Conservation (phyloP, 2,888 invertebrate genomes). For the Microctonus brassicae region DNA sequence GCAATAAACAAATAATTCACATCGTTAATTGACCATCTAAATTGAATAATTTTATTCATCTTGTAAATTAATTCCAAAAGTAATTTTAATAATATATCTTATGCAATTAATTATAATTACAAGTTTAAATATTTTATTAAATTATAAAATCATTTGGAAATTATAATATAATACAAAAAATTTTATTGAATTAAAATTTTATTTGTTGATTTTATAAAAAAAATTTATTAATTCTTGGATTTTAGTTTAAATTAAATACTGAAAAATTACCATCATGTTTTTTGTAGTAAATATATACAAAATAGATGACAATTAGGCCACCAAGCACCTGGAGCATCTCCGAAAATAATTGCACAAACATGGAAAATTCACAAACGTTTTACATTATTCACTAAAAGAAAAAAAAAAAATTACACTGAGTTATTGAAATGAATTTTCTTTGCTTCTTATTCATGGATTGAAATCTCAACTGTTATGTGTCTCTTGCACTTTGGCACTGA, state of each 20-base stretch:
- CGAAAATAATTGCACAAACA: constrained; percentile 58
- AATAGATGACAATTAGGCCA: constrained; percentile 60
- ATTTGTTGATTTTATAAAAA: too few relatives aligned
- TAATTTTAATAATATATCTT: background rate
- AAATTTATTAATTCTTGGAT: too few relatives aligned
- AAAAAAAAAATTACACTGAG: too few relatives aligned
- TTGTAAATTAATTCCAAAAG: background rate
- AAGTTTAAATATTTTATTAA: background rate
- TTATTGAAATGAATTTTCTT: constrained; percentile 2
- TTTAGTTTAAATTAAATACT: background rate
- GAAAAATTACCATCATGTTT: constrained; percentile 59
- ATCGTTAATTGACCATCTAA: constrained; percentile 28
- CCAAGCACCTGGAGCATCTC: constrained; percentile 66
- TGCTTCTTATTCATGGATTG: background rate
- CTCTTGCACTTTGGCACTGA: constrained; percentile 4
- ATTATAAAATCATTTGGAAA: too few relatives aligned
- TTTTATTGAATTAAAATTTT: too few relatives aligned
- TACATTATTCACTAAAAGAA: constrained; percentile 47
- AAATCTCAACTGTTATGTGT: background rate
- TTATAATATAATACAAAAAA: too few relatives aligned
- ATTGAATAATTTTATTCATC: constrained; percentile 28
- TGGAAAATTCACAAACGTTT: constrained; percentile 46
- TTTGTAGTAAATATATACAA: constrained; percentile 59
- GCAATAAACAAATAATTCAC: constrained; percentile 16
- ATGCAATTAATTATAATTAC: background rate